Percentiles rank a stretch among this genome's conserved stretches.
Evolutionary conservation across 2,113 vertebrate species (phyloP).

Genomic region (Ochotona curzoniae): DNA sequence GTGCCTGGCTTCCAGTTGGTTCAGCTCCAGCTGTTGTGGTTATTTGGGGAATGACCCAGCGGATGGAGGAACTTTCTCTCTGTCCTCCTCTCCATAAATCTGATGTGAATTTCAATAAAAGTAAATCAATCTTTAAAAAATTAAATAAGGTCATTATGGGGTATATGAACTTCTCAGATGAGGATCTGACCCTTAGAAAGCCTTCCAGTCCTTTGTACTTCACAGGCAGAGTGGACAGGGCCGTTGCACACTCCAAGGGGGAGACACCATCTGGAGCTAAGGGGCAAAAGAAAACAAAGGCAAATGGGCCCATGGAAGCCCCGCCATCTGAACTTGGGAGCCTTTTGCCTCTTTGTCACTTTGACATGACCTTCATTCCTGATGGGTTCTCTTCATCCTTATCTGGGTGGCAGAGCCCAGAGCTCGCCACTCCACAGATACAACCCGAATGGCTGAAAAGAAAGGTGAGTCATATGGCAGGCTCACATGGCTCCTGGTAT

Average conservation of each 20-base stretch:
- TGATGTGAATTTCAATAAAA: too few relatives aligned
- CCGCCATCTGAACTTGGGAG: background rate
- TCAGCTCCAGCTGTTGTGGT: too few relatives aligned
- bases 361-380: background rate
- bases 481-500: background rate
- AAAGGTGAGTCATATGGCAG: background rate
- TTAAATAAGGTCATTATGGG: background rate
- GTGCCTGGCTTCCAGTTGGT: too few relatives aligned
- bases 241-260: accelerated
- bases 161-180: background rate
- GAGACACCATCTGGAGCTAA: background rate
- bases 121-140: too few relatives aligned
- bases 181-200: background rate
- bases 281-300: background rate
- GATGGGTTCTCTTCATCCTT: background rate
- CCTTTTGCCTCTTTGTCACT: background rate
- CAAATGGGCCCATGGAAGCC: background rate
- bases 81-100: too few relatives aligned
- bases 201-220: background rate
- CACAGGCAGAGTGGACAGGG: too few relatives aligned
- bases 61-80: too few relatives aligned
- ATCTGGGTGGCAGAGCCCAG: background rate
- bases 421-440: background rate
- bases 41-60: too few relatives aligned
- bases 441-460: background rate